Base-by-base conservation (phyloP, 2,113 vertebrate species). In the Orycteropus afer region DNA sequence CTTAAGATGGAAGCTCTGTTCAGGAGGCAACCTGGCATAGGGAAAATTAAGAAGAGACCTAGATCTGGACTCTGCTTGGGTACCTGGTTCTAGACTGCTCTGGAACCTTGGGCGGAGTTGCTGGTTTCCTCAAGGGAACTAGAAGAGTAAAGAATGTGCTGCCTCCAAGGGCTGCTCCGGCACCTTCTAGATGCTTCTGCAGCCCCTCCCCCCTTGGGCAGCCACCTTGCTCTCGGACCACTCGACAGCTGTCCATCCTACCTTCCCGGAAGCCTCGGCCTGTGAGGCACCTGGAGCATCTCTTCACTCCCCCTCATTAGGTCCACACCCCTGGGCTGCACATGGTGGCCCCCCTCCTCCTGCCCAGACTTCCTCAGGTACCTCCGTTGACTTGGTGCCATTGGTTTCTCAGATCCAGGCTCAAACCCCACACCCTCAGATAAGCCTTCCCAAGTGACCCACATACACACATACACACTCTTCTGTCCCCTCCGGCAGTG, bases 241-340 rank as follows among this genome's bases (percentile, higher is more conserved):
- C 22, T 7, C 2, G 17, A 47, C 37, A 7, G 7, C 53, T 17
- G 49, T 9, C 69, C 49, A 5, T 49, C 13, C 12, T 42, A 15
- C 71, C 47, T 85, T 89, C 79, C 79, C 84, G 34, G 57, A 20
- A 40, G 15, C 7, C 53, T 32, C 0, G 1, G 53, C 79, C 59
- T 5, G 34, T 17, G 23, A 32, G 29, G 15, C 29, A 47, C 37
- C 67, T 18, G 40, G 79, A 18, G 7, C 53, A 2, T 40, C 69
- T 40, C 69, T 40, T 14, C 7, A 5, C 6, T 7, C 2, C 42
- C 11, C 29, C 11, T 25, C 8, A 1, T n/a, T 0, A 0, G 15
- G 20, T n/a, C 25, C 11, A 0, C 3, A 3, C 23, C 49, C 63
- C 7, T 6, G 37, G 51, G 18, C 3, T 0, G 22, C 34, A 40